These are phyloP conservation scores for Acomys russatus DNA, from an alignment of 2,797 vertebrate genomes.

Conservation along the genomic window DNA sequence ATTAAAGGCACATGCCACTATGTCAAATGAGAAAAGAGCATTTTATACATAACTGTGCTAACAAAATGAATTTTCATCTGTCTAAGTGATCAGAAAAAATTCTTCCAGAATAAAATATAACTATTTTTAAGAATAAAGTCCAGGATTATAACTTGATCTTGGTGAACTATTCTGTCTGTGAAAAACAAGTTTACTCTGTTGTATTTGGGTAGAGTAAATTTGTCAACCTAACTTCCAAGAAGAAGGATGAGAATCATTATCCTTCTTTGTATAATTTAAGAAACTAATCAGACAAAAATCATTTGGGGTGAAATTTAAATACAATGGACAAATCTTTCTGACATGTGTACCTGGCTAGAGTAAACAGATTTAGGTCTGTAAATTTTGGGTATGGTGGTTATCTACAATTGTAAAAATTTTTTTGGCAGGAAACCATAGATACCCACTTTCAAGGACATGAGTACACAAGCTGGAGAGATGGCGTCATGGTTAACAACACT, in stretches of 20 bases:
- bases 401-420: neutral
- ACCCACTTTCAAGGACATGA: neutral
- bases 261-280: neutral
- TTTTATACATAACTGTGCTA: neutral
- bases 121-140: slow-evolving; percentile 22
- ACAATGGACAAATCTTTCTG: neutral
- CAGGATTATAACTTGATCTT: neutral
- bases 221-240: neutral
- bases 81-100: neutral
- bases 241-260: neutral
- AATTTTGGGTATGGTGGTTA: neutral
- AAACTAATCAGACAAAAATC: neutral
- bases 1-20: neutral
- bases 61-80: neutral
- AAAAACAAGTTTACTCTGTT: neutral
- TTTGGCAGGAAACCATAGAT: neutral
- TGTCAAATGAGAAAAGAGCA: neutral
- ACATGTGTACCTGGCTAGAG: neutral
- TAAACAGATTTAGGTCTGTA: neutral
- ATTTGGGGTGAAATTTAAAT: neutral
- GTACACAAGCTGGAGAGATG: too few species aligned
- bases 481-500: neutral
- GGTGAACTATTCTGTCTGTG: neutral
- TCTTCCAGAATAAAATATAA: neutral
- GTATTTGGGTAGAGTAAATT: neutral